Base-by-base conservation (phyloP, 2,113 vertebrate genomes). In the Brienomyrus brachyistius region DNA sequence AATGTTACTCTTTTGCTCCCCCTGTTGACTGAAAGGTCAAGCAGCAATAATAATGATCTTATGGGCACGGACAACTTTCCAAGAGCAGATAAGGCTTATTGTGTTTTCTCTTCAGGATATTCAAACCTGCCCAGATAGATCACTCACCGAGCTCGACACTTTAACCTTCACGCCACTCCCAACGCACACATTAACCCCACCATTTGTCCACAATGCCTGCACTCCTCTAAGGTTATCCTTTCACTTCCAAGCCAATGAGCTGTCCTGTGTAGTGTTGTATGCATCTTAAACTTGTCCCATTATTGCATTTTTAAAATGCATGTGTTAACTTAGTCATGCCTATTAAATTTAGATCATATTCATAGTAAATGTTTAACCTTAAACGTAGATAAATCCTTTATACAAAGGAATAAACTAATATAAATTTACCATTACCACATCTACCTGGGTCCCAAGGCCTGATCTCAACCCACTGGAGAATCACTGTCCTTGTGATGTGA, bases 201-300 rank as follows among this genome's bases (percentile, higher is more conserved):
- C 83, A n/a, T 85, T 85, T 85, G 83, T 85, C 83, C 19, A 85
- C 83, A 85, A 47, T 5, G 83, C 47, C 83, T 48, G 23, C 83
- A 19, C 31, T 35, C 70, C 59, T 66, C 23, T n/a, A 84, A 23
- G 23, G 82, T 21, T 21, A 4, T 11, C 54, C 21, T 59, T 59
- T 59, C 54, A 59, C 54, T 59, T 59, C 54, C 54, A 59, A 59
- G 54, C 5, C 19, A 23, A 6, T 59, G 54, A 59, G 54, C 54
- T 59, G 54, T 8, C 54, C 54, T 59, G 54, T 23, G 54, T 59
- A 59, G 21, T 77, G 31, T 9, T 74, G 3, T 35, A 27, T 74
- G 11, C 27, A 31, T 31, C 1, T 74, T 15, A 70, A 31, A 70
- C 66, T 31, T 66, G 23, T 27, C 10, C 23, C 62, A 31, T 70